Evolutionary conservation across 2,113 vertebrate genomes (phyloP).

Genomic region (Etheostoma spectabile): DNA sequence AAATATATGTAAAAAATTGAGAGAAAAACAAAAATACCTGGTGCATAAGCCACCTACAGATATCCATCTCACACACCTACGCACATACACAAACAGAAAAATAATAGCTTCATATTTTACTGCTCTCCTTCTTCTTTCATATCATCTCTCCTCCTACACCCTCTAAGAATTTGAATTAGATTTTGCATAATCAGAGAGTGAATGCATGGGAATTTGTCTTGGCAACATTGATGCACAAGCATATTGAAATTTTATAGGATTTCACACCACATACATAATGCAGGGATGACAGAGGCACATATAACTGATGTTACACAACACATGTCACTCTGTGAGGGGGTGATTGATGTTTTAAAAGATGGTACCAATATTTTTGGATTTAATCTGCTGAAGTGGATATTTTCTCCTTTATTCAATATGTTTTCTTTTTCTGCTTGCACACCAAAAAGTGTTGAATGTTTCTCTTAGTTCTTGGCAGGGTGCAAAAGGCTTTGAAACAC

Average conservation of each 20-base stretch:
- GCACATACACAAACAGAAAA: slow-evolving; percentile 57
- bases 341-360: slow-evolving; percentile 48
- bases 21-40: slow-evolving; percentile 38
- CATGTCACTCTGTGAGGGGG: slow-evolving; percentile 1
- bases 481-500: slow-evolving; percentile 33
- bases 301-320: slow-evolving; percentile 51
- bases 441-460: slow-evolving; percentile 32
- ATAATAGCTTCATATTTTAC: slow-evolving; percentile 63
- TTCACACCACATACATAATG: slow-evolving; percentile 64
- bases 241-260: slow-evolving; percentile 69
- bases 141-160: slow-evolving; percentile 62
- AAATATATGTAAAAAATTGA: slow-evolving; percentile 49
- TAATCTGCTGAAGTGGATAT: slow-evolving; percentile 59
- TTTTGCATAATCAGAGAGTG: slow-evolving; percentile 67
- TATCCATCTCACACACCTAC: slow-evolving; percentile 68
- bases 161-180: slow-evolving; percentile 66
- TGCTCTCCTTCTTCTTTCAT: slow-evolving; percentile 50
- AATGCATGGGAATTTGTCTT: slow-evolving; percentile 63
- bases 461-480: slow-evolving; percentile 46
- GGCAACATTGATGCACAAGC: slow-evolving; percentile 47
- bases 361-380: slow-evolving; percentile 57
- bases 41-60: slow-evolving; percentile 60
- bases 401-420: slow-evolving; percentile 35
- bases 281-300: slow-evolving; percentile 29
- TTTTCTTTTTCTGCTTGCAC: slow-evolving; percentile 36